Conservation (phyloP, 2,797 vertebrate species). For the Rhincodon typus region DNA sequence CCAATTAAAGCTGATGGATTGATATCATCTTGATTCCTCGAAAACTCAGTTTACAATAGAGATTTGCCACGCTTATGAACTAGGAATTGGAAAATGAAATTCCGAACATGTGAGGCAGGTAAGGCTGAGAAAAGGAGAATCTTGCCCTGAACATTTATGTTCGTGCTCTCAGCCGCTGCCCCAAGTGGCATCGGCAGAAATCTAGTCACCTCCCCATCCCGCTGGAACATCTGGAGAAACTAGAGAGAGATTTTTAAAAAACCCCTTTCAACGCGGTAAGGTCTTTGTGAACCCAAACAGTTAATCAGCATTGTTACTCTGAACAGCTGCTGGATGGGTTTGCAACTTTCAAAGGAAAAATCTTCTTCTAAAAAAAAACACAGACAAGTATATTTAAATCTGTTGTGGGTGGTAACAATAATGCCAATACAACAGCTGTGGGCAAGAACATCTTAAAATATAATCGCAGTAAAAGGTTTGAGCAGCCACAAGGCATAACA, state of each 20-base stretch:
- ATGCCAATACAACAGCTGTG: background rate
- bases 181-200: background rate
- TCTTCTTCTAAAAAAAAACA: background rate
- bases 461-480: constrained; percentile 5
- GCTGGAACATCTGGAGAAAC: background rate
- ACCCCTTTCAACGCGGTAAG: no score
- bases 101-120: background rate
- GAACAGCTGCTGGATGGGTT: constrained; percentile 29
- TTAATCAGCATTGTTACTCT: background rate
- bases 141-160: background rate
- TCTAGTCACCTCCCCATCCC: background rate
- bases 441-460: background rate
- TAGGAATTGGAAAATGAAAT: background rate
- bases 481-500: background rate
- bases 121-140: background rate
- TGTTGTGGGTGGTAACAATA: background rate
- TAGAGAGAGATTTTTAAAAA: background rate
- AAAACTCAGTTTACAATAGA: background rate
- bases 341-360: constrained; percentile 20
- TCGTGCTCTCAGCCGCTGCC: background rate
- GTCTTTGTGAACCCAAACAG: background rate
- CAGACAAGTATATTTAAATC: background rate
- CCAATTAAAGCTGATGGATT: background rate
- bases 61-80: background rate
- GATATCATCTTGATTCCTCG: background rate